Conservation (phyloP, 1,140 invertebrate species). For the Pseudoatta argentina region DNA sequence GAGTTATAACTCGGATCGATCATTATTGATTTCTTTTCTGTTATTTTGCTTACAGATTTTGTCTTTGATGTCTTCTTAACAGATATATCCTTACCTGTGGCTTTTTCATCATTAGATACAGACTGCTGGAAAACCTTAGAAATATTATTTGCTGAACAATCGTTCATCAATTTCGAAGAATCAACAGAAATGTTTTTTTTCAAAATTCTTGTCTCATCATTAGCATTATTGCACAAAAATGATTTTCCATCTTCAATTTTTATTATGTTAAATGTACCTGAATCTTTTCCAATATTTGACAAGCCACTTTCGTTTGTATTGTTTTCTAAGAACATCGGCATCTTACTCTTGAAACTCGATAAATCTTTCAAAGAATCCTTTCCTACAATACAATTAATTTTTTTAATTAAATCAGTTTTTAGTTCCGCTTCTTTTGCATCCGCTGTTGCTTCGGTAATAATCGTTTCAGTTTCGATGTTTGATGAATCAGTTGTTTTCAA, state of each 20-base stretch:
- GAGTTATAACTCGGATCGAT: neutral
- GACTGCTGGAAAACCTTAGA: neutral
- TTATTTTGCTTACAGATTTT: neutral
- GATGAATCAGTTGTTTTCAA: neutral
- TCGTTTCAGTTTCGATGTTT: neutral
- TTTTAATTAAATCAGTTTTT: neutral
- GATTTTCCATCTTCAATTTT: neutral
- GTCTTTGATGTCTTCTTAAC: neutral
- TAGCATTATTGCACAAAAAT: neutral
- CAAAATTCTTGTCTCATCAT: neutral
- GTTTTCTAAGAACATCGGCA: neutral
- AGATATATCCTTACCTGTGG: neutral
- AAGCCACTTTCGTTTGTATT: neutral
- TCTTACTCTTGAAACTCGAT: constrained; percentile 10
- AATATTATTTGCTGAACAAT: neutral
- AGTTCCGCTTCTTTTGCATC: neutral
- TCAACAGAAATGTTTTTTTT: constrained; percentile 36
- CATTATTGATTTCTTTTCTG: constrained; percentile 27
- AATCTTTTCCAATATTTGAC: constrained; percentile 2
- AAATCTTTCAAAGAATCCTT: neutral
- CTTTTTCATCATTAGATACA: neutral
- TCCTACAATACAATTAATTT: neutral
- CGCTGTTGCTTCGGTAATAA: neutral
- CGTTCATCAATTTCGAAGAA: neutral
- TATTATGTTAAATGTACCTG: neutral